Percentiles rank a stretch among this genome's conserved stretches.
phyloP scores from a whole-genome alignment of 2,113 vertebrate genomes.

The Sciurus niger region DNA sequence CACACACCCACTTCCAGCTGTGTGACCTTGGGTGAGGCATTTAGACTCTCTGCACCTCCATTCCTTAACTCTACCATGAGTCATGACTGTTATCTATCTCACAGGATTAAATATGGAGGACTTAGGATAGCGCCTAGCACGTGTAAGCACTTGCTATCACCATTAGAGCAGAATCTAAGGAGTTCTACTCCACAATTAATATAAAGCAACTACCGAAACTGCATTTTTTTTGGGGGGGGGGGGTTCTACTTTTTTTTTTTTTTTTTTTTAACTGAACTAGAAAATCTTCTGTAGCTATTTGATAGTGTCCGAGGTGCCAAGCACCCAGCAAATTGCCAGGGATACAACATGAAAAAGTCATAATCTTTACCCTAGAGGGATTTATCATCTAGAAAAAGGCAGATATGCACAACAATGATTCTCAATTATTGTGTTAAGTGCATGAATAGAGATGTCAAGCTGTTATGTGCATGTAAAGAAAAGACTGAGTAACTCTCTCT shows the following conservation, averaged over 20 bases:
- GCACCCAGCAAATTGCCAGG: background rate
- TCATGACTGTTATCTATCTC: background rate
- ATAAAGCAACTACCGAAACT: background rate
- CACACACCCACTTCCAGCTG: background rate
- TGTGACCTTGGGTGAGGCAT: background rate
- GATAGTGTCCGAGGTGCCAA: background rate
- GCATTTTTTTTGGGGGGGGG: too few relatives aligned
- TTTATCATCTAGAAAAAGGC: constrained; percentile 18
- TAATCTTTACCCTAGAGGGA: background rate
- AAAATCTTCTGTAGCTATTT: constrained; percentile 41
- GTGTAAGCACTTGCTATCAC: background rate
- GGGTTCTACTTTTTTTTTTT: too few relatives aligned
- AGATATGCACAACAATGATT: constrained; percentile 6
- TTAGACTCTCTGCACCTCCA: background rate
- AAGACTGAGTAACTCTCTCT: background rate
- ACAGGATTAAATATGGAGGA: background rate
- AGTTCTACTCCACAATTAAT: background rate
- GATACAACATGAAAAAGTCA: constrained; percentile 43
- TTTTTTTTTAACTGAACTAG: background rate
- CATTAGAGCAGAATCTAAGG: background rate
- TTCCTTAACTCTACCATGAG: background rate
- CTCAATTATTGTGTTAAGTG: constrained; percentile 39
- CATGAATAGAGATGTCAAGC: constrained; percentile 52
- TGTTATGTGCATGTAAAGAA: background rate
- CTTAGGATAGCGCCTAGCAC: background rate